A percentile compares a stretch with the other conserved stretches of the same genome.
These are phyloP conservation scores for Drosophila rubida DNA, from an alignment of 2,888 invertebrate species.

Conservation along the genomic window DNA sequence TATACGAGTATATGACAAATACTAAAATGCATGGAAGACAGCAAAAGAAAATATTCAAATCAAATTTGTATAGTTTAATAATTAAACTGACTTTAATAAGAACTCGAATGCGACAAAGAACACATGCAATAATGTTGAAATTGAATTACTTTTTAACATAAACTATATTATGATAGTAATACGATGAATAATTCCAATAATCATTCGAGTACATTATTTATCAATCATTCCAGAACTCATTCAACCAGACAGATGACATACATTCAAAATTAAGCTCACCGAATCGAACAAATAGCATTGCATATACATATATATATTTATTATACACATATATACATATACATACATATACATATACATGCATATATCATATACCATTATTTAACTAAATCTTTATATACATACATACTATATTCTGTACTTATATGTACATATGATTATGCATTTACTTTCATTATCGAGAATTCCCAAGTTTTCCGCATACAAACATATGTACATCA, in stretches of 20 bases:
- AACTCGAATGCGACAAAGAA: constrained; percentile 37
- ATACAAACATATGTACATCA: constrained; percentile 27
- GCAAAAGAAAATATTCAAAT: constrained; percentile 36
- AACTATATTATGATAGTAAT: constrained; percentile 36
- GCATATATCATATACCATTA: constrained; percentile 26
- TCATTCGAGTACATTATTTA: constrained; percentile 24
- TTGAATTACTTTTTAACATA: constrained; percentile 69
- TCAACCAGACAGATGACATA: constrained; percentile 19
- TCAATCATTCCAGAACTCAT: constrained; percentile 49
- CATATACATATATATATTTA: constrained; percentile 49
- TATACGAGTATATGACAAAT: neutral
- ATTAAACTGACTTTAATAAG: constrained; percentile 27
- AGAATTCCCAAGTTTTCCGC: constrained; percentile 42
- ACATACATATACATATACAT: constrained; percentile 38
- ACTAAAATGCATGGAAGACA: constrained; percentile 15
- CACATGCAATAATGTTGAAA: constrained; percentile 69
- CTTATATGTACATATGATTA: constrained; percentile 40
- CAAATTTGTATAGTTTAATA: constrained; percentile 36
- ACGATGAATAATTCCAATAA: neutral
- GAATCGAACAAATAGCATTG: constrained; percentile 63
- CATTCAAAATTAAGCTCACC: constrained; percentile 69
- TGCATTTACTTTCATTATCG: constrained; percentile 63
- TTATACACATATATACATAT: constrained; percentile 53
- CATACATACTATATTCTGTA: constrained; percentile 38
- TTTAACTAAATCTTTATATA: constrained; percentile 45